Conservation (phyloP, 2,797 vertebrate genomes). For the Protosalanx chinensis region DNA sequence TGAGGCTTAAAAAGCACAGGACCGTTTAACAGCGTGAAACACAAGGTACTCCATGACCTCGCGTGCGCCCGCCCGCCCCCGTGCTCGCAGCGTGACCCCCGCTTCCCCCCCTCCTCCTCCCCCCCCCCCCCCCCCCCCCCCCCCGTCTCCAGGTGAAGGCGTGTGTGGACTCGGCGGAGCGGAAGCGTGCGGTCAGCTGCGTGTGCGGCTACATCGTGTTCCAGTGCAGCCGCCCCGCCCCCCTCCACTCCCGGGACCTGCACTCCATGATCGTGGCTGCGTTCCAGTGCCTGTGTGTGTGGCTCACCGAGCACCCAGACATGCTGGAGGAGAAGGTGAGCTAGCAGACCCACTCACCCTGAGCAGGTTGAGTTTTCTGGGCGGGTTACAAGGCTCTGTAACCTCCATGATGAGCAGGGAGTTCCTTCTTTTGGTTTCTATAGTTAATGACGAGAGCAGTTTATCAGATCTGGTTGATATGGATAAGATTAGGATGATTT, state of each 20-base stretch:
- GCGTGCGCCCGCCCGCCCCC: no score
- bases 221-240: constrained; percentile 93
- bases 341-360: neutral
- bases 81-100: no score
- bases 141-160: constrained; percentile 80
- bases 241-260: constrained; percentile 90
- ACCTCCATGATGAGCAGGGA: no score
- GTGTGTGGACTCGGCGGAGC: constrained; percentile 80
- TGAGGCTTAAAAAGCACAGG: no score
- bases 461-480: no score
- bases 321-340: constrained; percentile 94
- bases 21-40: no score
- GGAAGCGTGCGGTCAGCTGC: constrained; percentile 85
- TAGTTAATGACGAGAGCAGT: no score
- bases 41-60: no score
- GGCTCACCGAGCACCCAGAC: constrained; percentile 92
- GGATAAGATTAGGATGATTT: no score
- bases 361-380: neutral
- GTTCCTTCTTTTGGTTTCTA: no score
- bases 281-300: constrained; percentile 95
- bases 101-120: neutral
- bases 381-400: neutral
- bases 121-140: neutral
- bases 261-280: constrained; percentile 98
- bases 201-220: constrained; percentile 92